Evolutionary conservation across 1,140 invertebrate genomes (phyloP).

Genomic region (Nasonia vitripennis): DNA sequence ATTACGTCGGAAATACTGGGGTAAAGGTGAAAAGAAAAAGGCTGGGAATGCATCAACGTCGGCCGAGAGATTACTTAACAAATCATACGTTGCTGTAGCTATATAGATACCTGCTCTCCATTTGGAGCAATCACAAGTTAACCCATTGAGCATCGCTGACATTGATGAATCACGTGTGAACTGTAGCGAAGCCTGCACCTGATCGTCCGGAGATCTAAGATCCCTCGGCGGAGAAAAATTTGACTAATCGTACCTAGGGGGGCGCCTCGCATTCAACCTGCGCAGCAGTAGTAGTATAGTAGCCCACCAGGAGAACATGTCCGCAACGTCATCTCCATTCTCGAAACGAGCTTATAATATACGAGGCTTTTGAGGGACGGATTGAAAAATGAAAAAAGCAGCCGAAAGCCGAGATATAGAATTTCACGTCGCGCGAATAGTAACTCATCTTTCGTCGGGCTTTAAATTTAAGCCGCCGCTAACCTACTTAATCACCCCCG

Average conservation of each 20-base stretch:
- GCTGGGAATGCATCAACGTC: neutral
- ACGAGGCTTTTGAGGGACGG: no score
- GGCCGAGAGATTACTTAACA: neutral
- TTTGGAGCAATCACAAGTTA: neutral
- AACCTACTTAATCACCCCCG: neutral
- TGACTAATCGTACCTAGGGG: neutral
- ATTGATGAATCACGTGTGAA: slow-evolving; percentile 15
- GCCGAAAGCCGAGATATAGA: neutral
- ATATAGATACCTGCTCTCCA: neutral
- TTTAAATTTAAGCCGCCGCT: neutral
- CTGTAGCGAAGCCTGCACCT: neutral
- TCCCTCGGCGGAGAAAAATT: neutral
- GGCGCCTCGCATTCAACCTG: neutral
- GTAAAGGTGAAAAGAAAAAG: neutral
- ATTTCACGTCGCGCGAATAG: neutral
- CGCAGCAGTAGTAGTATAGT: neutral
- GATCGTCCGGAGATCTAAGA: neutral
- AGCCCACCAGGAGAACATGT: neutral
- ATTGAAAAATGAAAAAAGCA: neutral
- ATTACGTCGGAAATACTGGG: neutral
- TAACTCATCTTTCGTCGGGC: neutral
- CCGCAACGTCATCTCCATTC: slow-evolving; percentile 3
- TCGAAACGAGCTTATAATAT: neutral
- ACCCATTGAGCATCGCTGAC: neutral
- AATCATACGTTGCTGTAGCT: neutral